These are phyloP conservation scores for Dexiosoma caninum DNA, from an alignment of 2,888 invertebrate species.

Conservation along the genomic window DNA sequence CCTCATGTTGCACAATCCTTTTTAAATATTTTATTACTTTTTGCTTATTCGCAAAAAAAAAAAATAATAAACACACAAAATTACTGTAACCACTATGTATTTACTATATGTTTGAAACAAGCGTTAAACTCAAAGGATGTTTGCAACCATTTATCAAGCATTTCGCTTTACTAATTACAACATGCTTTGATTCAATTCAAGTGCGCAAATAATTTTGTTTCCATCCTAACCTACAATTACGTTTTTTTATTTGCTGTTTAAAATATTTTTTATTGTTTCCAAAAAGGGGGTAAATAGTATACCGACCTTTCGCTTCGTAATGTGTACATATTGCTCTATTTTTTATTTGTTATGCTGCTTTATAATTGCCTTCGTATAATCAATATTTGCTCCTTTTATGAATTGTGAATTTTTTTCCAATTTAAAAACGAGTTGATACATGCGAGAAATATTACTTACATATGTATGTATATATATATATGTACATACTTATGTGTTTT, in stretches of 20 bases:
- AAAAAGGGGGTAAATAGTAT: constrained; percentile 46
- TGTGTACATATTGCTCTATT: constrained; percentile 55
- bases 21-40: background rate
- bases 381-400: constrained; percentile 52
- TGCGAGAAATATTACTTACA: background rate
- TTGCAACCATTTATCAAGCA: constrained; percentile 19
- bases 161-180: constrained; percentile 31
- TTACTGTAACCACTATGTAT: constrained; percentile 16
- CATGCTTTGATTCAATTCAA: constrained; percentile 57
- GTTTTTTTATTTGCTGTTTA: constrained; percentile 11
- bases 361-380: constrained; percentile 39
- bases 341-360: constrained; percentile 15
- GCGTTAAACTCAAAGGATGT: constrained; percentile 24
- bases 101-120: constrained; percentile 15
- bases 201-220: constrained; percentile 58
- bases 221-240: constrained; percentile 53
- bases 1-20: background rate
- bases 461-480: no score
- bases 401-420: constrained; percentile 4
- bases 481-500: no score
- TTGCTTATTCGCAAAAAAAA: background rate
- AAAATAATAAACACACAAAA: background rate
- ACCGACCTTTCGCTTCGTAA: constrained; percentile 26
- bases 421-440: background rate
- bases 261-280: constrained; percentile 14